Evolutionary conservation across 2,888 invertebrate species (phyloP), one percentile per base, ranked within the genome.

Genomic region (Drosophila vallismaia): DNA sequence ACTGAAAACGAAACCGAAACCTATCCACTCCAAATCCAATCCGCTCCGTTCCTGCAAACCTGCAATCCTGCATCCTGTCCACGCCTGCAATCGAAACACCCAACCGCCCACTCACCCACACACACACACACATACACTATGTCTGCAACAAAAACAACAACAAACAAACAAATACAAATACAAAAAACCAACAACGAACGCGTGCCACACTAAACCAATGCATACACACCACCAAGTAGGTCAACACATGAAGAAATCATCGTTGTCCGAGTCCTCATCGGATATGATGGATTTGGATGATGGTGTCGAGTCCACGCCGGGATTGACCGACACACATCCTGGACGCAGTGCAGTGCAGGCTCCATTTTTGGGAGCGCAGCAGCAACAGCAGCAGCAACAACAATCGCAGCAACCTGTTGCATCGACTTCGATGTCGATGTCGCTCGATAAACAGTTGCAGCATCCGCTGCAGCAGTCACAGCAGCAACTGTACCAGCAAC

Each of bases 261-360:
- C 97, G 79, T 94, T 97, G 89, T 95, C 96, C 92, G 97, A 97
- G 92, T 95, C 95, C 83, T 96, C 96, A 84, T 97, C 97, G 86
- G 97, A 98, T 92, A 95, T 96, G 92, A 96, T 97, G 95, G 98
- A 98, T 92, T 93, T 97, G 91, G 97, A 97, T 90, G 97, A 98
- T 92, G 95, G 96, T 87, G 95, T 96, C 86, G 92, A 92, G 79
- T 90, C 91, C 78, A 92, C 92, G 80, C 92, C 92, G 75, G 92
- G 92, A 88, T 89, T 92, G 89, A 90, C 89, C 78, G 92, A 92
- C 77, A 79, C 82, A 60, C 91, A 90, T 88, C 91, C 91, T 89
- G 90, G 90, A 84, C 91, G 92, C 81, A 84, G 91, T 84, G 80
- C 90, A 84, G 82, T 90, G 79, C 77, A 84, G 71, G 91, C 90